Conservation (phyloP, 2,888 invertebrate genomes). For the Schizotus pectinicornis region DNA sequence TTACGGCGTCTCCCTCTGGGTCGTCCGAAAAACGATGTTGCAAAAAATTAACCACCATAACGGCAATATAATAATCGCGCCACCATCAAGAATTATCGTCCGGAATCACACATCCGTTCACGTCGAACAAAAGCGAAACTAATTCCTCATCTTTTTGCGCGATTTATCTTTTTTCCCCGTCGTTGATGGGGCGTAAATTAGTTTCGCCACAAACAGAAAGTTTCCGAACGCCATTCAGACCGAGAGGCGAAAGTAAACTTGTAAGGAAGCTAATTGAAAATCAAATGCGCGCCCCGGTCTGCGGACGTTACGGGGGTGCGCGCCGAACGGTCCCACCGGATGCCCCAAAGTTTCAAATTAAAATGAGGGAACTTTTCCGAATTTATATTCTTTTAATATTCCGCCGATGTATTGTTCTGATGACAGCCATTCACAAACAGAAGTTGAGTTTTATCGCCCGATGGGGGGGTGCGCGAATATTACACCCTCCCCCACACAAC, state of each 20-base stretch:
- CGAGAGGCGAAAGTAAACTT: constrained; percentile 29
- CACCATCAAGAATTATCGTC: constrained; percentile 29
- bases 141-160: constrained; percentile 34
- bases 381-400: constrained; percentile 32
- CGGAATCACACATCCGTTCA: constrained; percentile 37
- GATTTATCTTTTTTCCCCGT: constrained; percentile 36
- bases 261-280: constrained; percentile 39
- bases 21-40: constrained; percentile 12
- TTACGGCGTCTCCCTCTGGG: constrained; percentile 28
- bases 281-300: constrained; percentile 21
- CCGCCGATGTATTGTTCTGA: constrained; percentile 22
- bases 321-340: constrained; percentile 18
- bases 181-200: constrained; percentile 35
- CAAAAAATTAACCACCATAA: constrained; percentile 8
- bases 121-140: constrained; percentile 33
- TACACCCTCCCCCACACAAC: constrained; percentile 3
- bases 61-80: constrained; percentile 11
- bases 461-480: constrained; percentile 5
- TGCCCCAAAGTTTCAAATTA: constrained; percentile 31
- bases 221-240: constrained; percentile 24
- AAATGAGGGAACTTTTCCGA: constrained; percentile 29
- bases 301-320: too few species aligned
- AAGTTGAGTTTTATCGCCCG: constrained; percentile 11
- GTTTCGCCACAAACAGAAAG: constrained; percentile 39
- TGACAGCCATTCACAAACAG: constrained; percentile 23